phyloP scores from a whole-genome alignment of 2,888 invertebrate species.

The Eulithis prunata region DNA sequence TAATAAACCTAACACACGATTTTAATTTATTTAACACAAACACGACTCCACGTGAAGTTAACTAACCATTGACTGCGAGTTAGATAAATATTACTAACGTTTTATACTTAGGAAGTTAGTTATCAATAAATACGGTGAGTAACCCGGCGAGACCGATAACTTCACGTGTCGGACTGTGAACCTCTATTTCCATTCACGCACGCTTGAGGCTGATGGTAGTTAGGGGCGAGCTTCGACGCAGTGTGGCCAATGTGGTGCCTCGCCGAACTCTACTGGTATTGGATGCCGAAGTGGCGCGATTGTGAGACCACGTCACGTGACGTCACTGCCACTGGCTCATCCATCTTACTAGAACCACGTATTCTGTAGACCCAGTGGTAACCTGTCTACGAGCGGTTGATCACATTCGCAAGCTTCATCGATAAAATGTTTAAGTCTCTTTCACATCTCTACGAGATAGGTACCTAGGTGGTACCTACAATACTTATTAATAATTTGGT shows the following conservation, averaged over 20 bases:
- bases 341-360: conserved; percentile 19
- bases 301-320: conserved; percentile 70
- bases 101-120: conserved; percentile 36
- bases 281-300: conserved; percentile 77
- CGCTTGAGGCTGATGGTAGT: conserved; percentile 42
- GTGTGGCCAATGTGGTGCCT: conserved; percentile 35
- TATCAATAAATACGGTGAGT: conserved; percentile 26
- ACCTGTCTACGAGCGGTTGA: too few relatives aligned
- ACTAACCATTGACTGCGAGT: conserved; percentile 32
- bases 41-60: conserved; percentile 23
- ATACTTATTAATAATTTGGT: too few relatives aligned
- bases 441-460: too few relatives aligned
- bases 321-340: conserved; percentile 32
- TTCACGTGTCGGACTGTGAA: conserved; percentile 68
- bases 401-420: too few relatives aligned
- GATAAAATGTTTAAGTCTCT: too few relatives aligned
- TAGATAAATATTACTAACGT: conserved; percentile 29
- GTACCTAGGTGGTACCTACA: neutral
- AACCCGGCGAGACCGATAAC: conserved; percentile 46
- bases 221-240: conserved; percentile 18
- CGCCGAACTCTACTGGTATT: conserved; percentile 60
- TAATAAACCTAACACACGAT: neutral
- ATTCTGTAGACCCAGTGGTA: neutral
- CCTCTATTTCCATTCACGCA: conserved; percentile 35
- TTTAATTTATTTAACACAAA: neutral